Percentiles rank a stretch among this genome's conserved stretches.
phyloP scores from a whole-genome alignment of 2,888 invertebrate genomes.

The Masnerella sp. region DNA sequence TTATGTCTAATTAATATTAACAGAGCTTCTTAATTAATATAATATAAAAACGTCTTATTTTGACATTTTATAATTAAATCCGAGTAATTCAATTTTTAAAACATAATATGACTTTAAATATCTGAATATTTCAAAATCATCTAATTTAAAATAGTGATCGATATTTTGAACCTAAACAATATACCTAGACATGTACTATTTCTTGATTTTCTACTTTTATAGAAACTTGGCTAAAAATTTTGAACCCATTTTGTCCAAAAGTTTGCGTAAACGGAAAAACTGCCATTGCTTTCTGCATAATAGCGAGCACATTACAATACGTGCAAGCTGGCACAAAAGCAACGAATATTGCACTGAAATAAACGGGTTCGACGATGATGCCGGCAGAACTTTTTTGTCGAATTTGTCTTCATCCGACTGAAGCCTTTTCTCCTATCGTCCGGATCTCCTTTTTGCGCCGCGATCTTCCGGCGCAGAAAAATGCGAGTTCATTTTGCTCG shows the following conservation, averaged over 20 bases:
- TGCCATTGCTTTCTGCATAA: slow-evolving; percentile 27
- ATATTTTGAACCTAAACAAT: no score
- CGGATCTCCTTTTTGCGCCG: background rate
- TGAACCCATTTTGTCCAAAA: background rate
- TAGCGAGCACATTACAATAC: slow-evolving; percentile 39
- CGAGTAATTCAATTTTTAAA: no score
- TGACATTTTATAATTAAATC: no score
- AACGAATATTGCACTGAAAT: slow-evolving; percentile 36
- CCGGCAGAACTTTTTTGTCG: slow-evolving; percentile 27
- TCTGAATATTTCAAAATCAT: no score
- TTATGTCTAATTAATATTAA: no score
- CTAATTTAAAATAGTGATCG: no score
- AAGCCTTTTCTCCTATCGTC: background rate
- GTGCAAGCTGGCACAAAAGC: slow-evolving; percentile 48
- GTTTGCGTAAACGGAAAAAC: slow-evolving; percentile 2
- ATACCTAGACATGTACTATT: no score
- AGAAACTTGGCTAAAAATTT: background rate
- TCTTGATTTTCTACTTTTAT: background rate
- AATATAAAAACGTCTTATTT: no score
- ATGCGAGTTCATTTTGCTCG: no score
- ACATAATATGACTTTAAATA: no score
- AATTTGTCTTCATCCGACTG: background rate
- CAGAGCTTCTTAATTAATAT: no score
- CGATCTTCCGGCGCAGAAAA: no score
- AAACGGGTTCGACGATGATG: slow-evolving; percentile 33